Evolutionary conservation across 1,140 invertebrate species (phyloP), one percentile per base, ranked within the genome.

Genomic region (Drosophila rufa): DNA sequence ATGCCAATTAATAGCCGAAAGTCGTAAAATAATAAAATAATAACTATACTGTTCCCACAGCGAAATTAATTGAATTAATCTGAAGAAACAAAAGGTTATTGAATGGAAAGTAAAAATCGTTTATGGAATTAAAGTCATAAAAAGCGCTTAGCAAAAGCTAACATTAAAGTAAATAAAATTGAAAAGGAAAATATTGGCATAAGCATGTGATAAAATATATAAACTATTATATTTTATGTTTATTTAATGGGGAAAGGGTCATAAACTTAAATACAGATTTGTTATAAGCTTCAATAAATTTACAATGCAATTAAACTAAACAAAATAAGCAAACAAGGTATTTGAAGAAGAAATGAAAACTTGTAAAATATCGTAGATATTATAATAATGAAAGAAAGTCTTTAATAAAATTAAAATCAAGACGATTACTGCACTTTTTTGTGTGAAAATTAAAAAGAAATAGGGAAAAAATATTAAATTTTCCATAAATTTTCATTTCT

Each of bases 21-120:
- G 62, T 67, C 62, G n/a, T 55, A 43, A 70, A 67, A 67, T 64
- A 14, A 38, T n/a, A 38, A 40, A 55, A 36, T 38, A 47, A 65
- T 40, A 38, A 38, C 36, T 48, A 22, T 47, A 64, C 9, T 22
- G 17, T 30, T 33, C 33, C 45, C n/a, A 33, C 45, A 22, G 59
- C 12, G 65, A 46, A 46, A 62, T 61, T 61, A 65, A 65, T 65
- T 61, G 15, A 61, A 33, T 9, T 61, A 45, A 61, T 45, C 40
- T 22, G 12, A 30, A n/a, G 19, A 36, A 40, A 33, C 12, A 25
- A 25, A 53, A 22, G 38, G 17, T 43, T 60, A 33, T 62, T 61
- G 27, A 61, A 65, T 45, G 36, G 27, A 33, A 65, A 61, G 40
- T 60, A 11, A 15, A 33, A 61, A 12, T n/a, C 11, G 19, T n/a